These are phyloP conservation scores for Bergia sp. DNA, from an alignment of 92 coral and sea anemone species.

Conservation along the genomic window DNA sequence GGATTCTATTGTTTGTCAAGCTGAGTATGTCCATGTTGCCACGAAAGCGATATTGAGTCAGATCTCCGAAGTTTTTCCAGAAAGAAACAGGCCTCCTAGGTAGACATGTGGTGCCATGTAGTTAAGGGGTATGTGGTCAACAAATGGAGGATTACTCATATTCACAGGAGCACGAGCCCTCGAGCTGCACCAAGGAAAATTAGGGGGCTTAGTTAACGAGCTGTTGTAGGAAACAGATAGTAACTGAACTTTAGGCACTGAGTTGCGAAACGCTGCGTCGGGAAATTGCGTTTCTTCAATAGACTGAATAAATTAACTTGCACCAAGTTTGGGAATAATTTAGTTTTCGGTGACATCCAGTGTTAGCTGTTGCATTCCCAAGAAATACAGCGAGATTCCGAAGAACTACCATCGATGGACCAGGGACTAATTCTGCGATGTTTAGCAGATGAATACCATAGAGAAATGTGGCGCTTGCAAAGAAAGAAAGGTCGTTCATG, in stretches of 20 bases:
- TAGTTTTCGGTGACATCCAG: not conserved
- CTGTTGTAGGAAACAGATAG: conserved; percentile 49
- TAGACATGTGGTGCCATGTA: not conserved
- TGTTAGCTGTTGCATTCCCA: not conserved
- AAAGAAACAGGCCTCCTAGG: not conserved
- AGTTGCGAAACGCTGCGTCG: conserved; percentile 49
- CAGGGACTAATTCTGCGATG: conserved; percentile 41
- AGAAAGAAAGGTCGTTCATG: conserved; percentile 46
- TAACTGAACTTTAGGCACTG: conserved; percentile 75
- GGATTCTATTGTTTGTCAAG: not conserved
- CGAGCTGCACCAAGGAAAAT: conserved; percentile 62
- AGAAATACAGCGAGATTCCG: not conserved
- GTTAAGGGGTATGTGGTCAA: conserved; percentile 4
- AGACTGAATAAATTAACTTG: conserved; percentile 39
- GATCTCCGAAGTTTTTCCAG: conserved; percentile 10
- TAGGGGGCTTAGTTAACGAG: conserved; percentile 59
- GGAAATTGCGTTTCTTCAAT: conserved; percentile 65
- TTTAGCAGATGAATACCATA: conserved; percentile 48
- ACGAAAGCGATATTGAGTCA: conserved; percentile 3
- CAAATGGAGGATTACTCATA: conserved; percentile 35
- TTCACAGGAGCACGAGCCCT: conserved; percentile 48
- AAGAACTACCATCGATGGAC: conserved; percentile 11
- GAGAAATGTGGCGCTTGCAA: conserved; percentile 71
- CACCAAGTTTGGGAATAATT: conserved; percentile 21
- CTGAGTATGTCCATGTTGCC: conserved; percentile 3